These are phyloP conservation scores for Procambarus virginalis DNA, from an alignment of 1,140 invertebrate species.

Conservation along the genomic window DNA sequence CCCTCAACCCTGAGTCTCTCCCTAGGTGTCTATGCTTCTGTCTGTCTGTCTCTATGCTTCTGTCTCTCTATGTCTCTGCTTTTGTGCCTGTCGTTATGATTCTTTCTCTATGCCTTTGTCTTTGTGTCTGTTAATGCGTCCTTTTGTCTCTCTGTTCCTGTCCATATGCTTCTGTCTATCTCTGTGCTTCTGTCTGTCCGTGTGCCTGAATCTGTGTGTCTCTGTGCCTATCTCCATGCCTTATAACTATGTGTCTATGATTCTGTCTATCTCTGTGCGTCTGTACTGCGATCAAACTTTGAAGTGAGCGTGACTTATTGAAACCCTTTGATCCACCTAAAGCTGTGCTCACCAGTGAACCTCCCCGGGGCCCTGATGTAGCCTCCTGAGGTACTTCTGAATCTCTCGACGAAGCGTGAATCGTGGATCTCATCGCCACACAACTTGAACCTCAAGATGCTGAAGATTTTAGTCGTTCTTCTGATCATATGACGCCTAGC, in stretches of 20 bases:
- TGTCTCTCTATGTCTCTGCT: not conserved
- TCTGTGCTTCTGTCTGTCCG: not conserved
- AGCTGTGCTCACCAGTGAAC: too few relatives aligned
- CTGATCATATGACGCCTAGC: too few relatives aligned
- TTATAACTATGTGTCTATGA: not conserved
- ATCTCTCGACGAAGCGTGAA: too few relatives aligned
- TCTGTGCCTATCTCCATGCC: not conserved
- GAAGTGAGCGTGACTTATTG: too few relatives aligned
- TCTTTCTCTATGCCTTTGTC: not conserved
- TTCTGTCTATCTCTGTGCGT: not conserved
- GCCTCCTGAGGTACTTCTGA: too few relatives aligned
- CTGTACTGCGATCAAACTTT: not conserved
- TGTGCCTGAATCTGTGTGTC: not conserved
- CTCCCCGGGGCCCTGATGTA: too few relatives aligned
- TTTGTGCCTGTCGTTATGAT: not conserved
- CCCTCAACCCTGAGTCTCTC: too few relatives aligned
- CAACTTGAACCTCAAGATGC: too few relatives aligned
- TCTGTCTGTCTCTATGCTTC: not conserved
- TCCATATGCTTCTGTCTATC: not conserved
- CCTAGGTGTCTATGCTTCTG: not conserved
- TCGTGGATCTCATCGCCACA: too few relatives aligned
- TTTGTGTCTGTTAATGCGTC: not conserved
- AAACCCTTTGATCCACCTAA: too few relatives aligned
- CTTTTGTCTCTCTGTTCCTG: not conserved
- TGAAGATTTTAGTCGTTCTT: too few relatives aligned